Evolutionary conservation across 35 echinoderm and acorn worm species (phyloP), one percentile per base, ranked within the genome.

Genomic region (Chiridota heheva): DNA sequence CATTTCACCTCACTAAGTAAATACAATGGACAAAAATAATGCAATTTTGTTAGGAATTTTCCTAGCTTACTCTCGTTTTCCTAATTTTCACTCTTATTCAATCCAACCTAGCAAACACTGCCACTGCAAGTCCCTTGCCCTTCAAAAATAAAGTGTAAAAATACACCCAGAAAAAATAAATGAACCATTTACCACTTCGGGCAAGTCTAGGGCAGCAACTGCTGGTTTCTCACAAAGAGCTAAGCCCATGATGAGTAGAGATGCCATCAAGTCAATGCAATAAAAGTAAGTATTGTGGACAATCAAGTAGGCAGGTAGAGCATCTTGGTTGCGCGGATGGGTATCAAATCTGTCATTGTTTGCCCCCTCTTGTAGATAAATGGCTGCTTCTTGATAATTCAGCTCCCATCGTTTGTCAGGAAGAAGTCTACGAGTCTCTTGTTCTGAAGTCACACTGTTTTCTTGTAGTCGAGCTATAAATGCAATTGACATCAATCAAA

Each of bases 311-410:
- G 93, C 87, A 26, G 93, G 93, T 44, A 96, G 59, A 20, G 92
- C 87, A 60, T 85, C 82, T 42, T 78, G 88, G 70, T 55, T 91
- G 35, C 79, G 41, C 20, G 93, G 87, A 56, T 96, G 87, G 42
- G 93, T 90, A 13, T 75, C 80, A 65, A 96, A 96, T 4, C 86
- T 49, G 41, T 87, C 76, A 42, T 96, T 96, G 63, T 96, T 87
- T 58, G 90, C 83, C 36, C 93, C 93, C 61, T 96, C 88, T 56
- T 96, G 55, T 1, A 96, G 80, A 46, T 87, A 96, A 47, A 96
- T 96, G 33, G 93, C 87, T 32, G 93, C 93, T 60, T 96, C 88
- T 36, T 90, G 82, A 44, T 91, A 91, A 63, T 96, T 96, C 4
- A 96, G 84, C 32, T 96, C 60, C 93, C 93, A 96, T 72, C 59